Evolutionary conservation across 2,888 invertebrate genomes (phyloP).

Genomic region (Papilio demoleus): DNA sequence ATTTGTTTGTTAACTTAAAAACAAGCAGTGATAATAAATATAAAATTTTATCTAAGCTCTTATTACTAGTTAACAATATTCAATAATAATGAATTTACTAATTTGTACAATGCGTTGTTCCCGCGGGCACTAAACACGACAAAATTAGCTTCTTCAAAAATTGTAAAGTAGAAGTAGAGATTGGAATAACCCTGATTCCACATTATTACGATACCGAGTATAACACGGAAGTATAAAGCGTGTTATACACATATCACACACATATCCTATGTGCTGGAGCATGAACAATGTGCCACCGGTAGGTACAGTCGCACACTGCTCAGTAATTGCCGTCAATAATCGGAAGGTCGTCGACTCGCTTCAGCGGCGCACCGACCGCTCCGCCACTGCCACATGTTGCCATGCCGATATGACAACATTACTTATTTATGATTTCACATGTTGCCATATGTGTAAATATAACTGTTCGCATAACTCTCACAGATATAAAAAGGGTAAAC

Average conservation of each 20-base stretch:
- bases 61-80: background rate
- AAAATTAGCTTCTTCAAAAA: no score
- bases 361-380: background rate
- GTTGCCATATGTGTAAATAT: background rate
- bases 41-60: background rate
- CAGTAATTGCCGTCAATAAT: slow-evolving; percentile 10
- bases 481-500: no score
- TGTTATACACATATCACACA: background rate
- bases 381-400: background rate
- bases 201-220: background rate
- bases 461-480: background rate
- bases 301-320: background rate
- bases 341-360: slow-evolving; percentile 30
- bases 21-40: background rate
- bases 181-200: no score
- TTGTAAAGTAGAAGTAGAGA: no score
- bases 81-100: no score
- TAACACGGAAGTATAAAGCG: background rate
- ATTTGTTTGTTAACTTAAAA: background rate
- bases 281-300: background rate
- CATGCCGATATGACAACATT: background rate
- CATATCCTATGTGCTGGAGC: background rate
- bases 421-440: background rate
- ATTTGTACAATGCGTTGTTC: no score
- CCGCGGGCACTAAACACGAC: no score